A percentile compares a stretch with the other conserved stretches of the same genome.
phyloP scores from a whole-genome alignment of 2,113 vertebrate genomes.

The Phalacrocorax pelagicus region DNA sequence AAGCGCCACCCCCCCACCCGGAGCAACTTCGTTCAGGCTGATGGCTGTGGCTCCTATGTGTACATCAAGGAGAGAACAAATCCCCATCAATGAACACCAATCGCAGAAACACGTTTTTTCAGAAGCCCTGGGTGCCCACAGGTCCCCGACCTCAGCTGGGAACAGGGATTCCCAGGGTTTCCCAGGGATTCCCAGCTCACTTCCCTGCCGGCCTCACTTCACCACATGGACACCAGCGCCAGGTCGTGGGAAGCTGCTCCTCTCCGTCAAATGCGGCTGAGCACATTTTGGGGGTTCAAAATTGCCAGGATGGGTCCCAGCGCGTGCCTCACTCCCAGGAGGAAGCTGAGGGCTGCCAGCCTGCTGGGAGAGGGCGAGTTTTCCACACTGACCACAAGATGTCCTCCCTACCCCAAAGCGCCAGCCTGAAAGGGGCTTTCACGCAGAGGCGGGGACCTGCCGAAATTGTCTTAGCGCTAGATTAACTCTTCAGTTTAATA shows the following conservation, averaged over 20 bases:
- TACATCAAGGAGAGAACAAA: accelerated
- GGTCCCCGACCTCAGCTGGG: background rate
- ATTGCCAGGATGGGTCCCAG: background rate
- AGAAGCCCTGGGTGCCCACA: accelerated
- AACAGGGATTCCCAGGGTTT: background rate
- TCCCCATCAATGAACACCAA: accelerated
- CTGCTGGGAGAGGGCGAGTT: background rate
- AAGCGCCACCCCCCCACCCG: accelerated
- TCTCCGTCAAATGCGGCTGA: background rate
- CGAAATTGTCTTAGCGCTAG: background rate
- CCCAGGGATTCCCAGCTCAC: background rate
- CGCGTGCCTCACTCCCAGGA: accelerated
- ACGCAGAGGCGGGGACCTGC: accelerated
- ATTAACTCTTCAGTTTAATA: accelerated
- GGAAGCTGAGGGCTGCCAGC: background rate
- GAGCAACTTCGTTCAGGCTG: background rate
- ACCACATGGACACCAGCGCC: accelerated
- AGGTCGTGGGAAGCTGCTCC: background rate
- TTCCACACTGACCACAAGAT: conserved; percentile 46
- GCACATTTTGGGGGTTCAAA: accelerated
- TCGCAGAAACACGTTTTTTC: background rate
- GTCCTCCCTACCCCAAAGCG: background rate
- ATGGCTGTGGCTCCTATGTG: background rate
- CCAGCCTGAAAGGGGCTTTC: background rate
- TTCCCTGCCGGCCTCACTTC: background rate